Percentiles rank a stretch among this genome's conserved stretches.
Evolutionary conservation across 2,888 invertebrate genomes (phyloP).

Genomic region (Desoria tigrina): DNA sequence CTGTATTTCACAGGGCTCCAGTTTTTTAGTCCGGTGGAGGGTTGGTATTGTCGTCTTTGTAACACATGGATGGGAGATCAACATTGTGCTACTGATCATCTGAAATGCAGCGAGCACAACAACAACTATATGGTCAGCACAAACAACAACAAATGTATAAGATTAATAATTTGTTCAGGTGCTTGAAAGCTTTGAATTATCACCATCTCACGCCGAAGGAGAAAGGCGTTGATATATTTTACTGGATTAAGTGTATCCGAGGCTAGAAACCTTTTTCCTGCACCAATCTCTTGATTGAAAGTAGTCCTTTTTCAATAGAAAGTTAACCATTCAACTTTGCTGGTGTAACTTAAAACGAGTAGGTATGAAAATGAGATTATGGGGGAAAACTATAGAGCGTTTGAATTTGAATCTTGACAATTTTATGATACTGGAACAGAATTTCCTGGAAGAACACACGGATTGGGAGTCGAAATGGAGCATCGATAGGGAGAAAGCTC

Average conservation of each 20-base stretch:
- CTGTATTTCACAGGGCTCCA: constrained; percentile 68
- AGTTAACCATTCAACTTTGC: constrained; percentile 13
- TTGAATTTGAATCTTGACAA: too few relatives aligned
- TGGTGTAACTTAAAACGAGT: constrained; percentile 18
- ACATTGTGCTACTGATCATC: constrained; percentile 82
- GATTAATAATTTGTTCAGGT: constrained; percentile 16
- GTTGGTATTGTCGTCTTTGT: constrained; percentile 88
- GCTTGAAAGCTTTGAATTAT: constrained; percentile 15
- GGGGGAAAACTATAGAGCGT: too few relatives aligned
- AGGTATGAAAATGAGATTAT: constrained; percentile 16
- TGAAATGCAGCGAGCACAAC: constrained; percentile 76
- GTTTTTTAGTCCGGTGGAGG: constrained; percentile 81
- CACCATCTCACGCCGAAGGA: constrained; percentile 6
- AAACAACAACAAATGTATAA: constrained; percentile 14
- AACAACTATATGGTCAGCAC: constrained; percentile 75
- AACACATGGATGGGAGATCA: constrained; percentile 85
- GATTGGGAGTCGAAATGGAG: constrained; percentile 87
- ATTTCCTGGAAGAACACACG: constrained; percentile 78
- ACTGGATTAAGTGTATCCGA: constrained; percentile 9
- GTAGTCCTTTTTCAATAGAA: constrained; percentile 11
- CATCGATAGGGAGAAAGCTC: constrained; percentile 74
- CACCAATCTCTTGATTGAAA: background rate
- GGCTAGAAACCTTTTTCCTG: constrained; percentile 16
- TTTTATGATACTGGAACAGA: constrained; percentile 60
- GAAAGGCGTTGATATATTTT: constrained; percentile 11